These are phyloP conservation scores for Hyperopisus bebe DNA, from an alignment of 2,113 vertebrate genomes.

Conservation along the genomic window DNA sequence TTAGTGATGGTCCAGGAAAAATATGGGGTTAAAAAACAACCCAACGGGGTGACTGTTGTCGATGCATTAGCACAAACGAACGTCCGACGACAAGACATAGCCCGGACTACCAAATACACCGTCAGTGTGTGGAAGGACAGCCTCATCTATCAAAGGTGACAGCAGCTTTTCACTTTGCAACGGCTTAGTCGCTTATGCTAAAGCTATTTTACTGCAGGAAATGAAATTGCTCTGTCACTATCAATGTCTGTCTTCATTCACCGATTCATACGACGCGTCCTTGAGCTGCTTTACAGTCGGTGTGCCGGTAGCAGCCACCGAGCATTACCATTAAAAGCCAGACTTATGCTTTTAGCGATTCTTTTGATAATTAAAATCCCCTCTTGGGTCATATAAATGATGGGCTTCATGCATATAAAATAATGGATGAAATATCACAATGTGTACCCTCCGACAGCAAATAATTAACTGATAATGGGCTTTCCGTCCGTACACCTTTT, in stretches of 20 bases:
- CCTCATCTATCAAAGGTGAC: neutral
- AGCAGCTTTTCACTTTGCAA: neutral
- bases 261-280: neutral
- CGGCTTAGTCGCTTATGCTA: neutral
- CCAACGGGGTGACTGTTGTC: neutral
- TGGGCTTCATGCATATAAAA: neutral
- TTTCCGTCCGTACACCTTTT: neutral
- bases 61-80: neutral
- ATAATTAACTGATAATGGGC: neutral
- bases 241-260: neutral
- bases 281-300: neutral
- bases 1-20: neutral
- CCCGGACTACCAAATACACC: neutral
- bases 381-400: neutral
- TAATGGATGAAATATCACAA: neutral
- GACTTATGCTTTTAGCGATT: neutral
- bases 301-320: neutral
- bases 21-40: neutral
- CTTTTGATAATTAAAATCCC: neutral
- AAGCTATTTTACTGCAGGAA: neutral
- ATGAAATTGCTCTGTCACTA: slow-evolving; percentile 11
- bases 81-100: neutral
- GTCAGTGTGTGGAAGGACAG: neutral
- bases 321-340: neutral
- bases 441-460: neutral